Evolutionary conservation across 2,888 invertebrate species (phyloP), one percentile per base, ranked within the genome.

Genomic region (Tachina grossa): DNA sequence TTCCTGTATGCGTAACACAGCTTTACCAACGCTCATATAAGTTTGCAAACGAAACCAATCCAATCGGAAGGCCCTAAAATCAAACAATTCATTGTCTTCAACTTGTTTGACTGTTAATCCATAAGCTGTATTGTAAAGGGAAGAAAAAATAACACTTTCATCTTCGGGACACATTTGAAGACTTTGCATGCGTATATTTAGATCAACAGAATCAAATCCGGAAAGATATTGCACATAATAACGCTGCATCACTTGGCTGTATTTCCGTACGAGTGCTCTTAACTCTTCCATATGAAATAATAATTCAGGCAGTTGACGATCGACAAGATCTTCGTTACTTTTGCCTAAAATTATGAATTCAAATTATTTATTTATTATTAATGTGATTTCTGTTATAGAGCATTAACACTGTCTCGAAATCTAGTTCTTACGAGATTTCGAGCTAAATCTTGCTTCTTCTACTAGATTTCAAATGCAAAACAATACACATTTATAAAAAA

Each of bases 11-110:
- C 95, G 94, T 93, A 97, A 92, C 88, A 96, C 94, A 39, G 97
- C 96, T 92, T 97, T 97, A 14, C 95, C 94, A 59, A 97, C 95
- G 82, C 98, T 98, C 90, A 98, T 97, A 90, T 96, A 97, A 0
- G 99, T 97, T 93, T 99, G 99, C 69, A 99, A 93, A 87, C 99
- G 95, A 91, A 98, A 98, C 99, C 99, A 99, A 92, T 99, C 99
- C 83, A 99, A 93, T 43, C 99, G 95, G 89, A 99, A 96, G 41
- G 98, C 98, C 87, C 98, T 95, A 91, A 99, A 98, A 93, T 99
- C 98, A 93, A 99, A 98, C 4, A 98, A 92, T 91, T 98, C 98
- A 93, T 98, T 98, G 55, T 98, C 98, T 93, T 98, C 98, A 61
- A 99, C 98, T 94, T 99, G 98, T 91, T 98, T 98, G 0, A 98